Percentiles rank a stretch among this genome's conserved stretches.
Conservation (phyloP, 2,888 invertebrate genomes). For the Druceiella hillmani region DNA sequence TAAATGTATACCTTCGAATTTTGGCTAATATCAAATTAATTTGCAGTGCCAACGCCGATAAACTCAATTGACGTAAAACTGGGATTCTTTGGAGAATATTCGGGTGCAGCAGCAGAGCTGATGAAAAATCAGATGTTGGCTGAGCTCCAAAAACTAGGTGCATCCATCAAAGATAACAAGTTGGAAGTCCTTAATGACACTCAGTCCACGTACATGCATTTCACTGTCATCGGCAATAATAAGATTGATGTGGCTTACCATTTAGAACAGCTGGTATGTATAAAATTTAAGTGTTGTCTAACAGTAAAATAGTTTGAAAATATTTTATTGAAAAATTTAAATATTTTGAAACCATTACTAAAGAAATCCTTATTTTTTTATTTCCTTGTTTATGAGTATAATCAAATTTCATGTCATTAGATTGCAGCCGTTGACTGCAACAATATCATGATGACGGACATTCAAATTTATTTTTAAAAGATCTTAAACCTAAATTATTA, state of each 20-base stretch:
- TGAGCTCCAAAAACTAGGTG: conserved; percentile 41
- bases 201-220: conserved; percentile 49
- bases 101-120: conserved; percentile 42
- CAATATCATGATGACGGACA: not conserved
- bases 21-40: conserved; percentile 6
- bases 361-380: not conserved
- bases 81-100: conserved; percentile 61
- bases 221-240: conserved; percentile 62
- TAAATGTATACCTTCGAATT: not conserved
- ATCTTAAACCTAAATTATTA: no score
- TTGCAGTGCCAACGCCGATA: conserved; percentile 62
- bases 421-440: not conserved
- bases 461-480: no score
- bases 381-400: no score
- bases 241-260: conserved; percentile 76
- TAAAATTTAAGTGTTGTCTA: not conserved
- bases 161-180: conserved; percentile 29
- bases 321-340: not conserved
- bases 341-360: not conserved
- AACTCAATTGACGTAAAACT: conserved; percentile 71
- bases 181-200: conserved; percentile 48
- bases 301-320: no score
- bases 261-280: conserved; percentile 68
- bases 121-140: conserved; percentile 37
- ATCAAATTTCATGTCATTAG: not conserved